Evolutionary conservation across 1,140 invertebrate genomes (phyloP), one percentile per base, ranked within the genome.

Genomic region (Planococcus citri): DNA sequence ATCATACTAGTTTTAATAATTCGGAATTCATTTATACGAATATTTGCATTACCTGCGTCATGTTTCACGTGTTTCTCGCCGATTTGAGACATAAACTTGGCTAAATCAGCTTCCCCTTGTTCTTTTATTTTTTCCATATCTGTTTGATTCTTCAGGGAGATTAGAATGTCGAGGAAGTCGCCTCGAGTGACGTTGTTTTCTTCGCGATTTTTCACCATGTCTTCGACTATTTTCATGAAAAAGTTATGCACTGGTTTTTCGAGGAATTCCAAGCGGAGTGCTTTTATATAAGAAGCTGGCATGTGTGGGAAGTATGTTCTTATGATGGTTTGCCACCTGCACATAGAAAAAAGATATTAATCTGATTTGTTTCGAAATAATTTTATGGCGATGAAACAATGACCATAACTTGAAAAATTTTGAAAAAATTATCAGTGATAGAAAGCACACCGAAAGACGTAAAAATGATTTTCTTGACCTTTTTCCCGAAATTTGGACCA

Each of bases 151-250:
- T 51, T 70, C 20, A 74, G 33, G 24, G 72, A 68, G 27, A 74
- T 70, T 17, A 74, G 37, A 14, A 74, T 27, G 20, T 74, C 71
- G 51, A 79, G 73, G 67, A 79, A 79, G 70, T 80, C 79, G 37
- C 77, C 75, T 8, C 76, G 73, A 17, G 75, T 74, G 51, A 73
- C 72, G 8, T 72, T 72, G 24, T 73, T 70, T 2, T 69, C 24
- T 12, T 74, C 73, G 0, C 78, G 51, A 29, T 79, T 72, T 0
- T 61, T 70, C 8, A 79, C 73, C 0, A 78, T 76, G 6, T 76
- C 68, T 0, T 69, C 68, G 1, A 74, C 70, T 3, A 73, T 41
- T 17, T 64, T 72, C n/a, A 61, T 51, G 68, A 79, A 77, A 70
- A 76, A 77, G n/a, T 75, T 68, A 1, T 71, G 73, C 0, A 75